These are phyloP conservation scores for Pimephales promelas DNA, from an alignment of 2,113 vertebrate genomes.

Conservation along the genomic window DNA sequence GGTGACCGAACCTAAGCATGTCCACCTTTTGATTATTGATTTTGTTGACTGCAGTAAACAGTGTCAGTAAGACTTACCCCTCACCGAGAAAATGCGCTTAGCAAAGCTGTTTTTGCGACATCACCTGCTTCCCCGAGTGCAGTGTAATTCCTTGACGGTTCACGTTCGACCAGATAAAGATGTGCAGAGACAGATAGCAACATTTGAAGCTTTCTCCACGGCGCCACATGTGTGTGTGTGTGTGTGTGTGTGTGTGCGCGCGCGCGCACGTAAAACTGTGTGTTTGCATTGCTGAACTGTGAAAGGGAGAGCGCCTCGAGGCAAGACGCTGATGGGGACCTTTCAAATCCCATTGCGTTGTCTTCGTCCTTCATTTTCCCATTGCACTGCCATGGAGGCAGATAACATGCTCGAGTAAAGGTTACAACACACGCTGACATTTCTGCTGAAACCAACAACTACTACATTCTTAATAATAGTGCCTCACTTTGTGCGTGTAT, in stretches of 20 bases:
- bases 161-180: constrained; percentile 3
- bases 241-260: not conserved
- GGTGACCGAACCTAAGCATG: not conserved
- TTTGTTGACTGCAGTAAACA: constrained; percentile 21
- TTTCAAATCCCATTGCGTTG: constrained; percentile 78
- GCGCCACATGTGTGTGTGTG: not conserved
- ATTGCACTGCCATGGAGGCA: constrained; percentile 69
- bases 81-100: constrained; percentile 11
- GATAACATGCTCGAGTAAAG: constrained; percentile 78
- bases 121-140: not conserved
- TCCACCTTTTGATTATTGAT: constrained; percentile 14
- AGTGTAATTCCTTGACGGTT: not conserved
- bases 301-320: constrained; percentile 70
- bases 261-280: not conserved
- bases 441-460: constrained; percentile 73
- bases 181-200: not conserved
- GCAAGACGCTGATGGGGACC: constrained; percentile 72
- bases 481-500: constrained; percentile 37
- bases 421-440: constrained; percentile 79
- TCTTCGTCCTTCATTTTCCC: constrained; percentile 59
- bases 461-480: constrained; percentile 59
- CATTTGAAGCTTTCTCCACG: constrained; percentile 1
- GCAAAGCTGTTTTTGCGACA: constrained; percentile 4
- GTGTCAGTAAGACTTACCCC: constrained; percentile 22
- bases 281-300: constrained; percentile 72